Evolutionary conservation across 2,113 vertebrate species (phyloP).

Genomic region (Anthoscopus minutus): DNA sequence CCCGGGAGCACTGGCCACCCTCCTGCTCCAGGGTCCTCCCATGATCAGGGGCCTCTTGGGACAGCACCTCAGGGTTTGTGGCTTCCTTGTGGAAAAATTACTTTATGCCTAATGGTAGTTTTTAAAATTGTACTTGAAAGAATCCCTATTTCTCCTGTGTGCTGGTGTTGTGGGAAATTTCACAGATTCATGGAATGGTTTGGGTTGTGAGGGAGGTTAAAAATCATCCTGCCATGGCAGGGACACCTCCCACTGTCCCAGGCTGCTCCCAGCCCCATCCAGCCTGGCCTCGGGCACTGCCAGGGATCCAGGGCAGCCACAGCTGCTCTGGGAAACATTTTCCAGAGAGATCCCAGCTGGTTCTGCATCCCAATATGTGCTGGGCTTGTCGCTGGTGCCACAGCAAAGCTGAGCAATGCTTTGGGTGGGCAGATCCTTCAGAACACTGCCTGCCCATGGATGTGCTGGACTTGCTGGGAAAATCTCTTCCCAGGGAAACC

Average conservation of each 20-base stretch:
- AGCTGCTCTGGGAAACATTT: not conserved
- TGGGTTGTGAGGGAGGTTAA: not conserved
- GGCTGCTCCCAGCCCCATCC: not conserved
- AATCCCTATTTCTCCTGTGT: not conserved
- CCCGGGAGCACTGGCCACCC: not conserved
- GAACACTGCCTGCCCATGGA: not conserved
- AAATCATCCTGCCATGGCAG: not conserved
- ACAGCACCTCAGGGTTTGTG: not conserved
- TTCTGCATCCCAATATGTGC: not conserved
- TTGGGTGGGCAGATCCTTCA: not conserved
- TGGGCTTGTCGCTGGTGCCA: not conserved
- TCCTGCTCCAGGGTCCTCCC: not conserved
- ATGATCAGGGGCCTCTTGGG: not conserved
- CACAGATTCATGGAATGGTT: not conserved
- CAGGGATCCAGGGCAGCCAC: not conserved
- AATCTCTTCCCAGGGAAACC: not conserved
- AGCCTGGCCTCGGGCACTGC: accelerated
- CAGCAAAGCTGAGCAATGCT: not conserved
- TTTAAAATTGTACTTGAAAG: not conserved
- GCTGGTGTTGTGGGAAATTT: not conserved
- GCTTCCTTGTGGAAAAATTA: not conserved
- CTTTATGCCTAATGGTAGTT: not conserved
- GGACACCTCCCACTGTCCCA: not conserved
- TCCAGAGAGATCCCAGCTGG: not conserved
- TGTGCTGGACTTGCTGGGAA: not conserved